Evolutionary conservation across 2,113 vertebrate species (phyloP).

Genomic region (Scomber japonicus): DNA sequence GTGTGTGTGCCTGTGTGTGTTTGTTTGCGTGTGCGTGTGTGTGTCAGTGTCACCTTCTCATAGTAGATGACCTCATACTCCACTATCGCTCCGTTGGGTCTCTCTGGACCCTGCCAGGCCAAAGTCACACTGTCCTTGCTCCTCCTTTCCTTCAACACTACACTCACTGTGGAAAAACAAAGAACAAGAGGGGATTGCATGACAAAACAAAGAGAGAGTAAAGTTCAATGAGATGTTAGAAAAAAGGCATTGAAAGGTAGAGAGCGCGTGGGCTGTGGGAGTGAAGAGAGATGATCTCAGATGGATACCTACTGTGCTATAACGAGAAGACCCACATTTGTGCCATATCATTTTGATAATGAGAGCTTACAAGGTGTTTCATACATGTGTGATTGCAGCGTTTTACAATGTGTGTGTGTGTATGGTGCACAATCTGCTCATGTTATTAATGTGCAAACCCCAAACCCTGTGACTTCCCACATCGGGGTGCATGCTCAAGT

Average conservation of each 20-base stretch:
- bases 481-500: not conserved
- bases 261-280: not conserved
- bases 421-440: constrained; percentile 8
- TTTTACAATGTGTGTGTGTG: not conserved
- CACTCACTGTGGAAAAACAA: constrained; percentile 80
- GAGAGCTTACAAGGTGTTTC: constrained; percentile 46
- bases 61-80: constrained; percentile 91
- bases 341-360: constrained; percentile 45
- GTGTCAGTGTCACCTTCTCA: constrained; percentile 84
- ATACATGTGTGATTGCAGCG: constrained; percentile 42
- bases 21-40: not conserved
- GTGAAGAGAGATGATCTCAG: constrained; percentile 3
- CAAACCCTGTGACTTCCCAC: constrained; percentile 31
- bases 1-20: no score
- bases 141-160: constrained; percentile 88
- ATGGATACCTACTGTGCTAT: constrained; percentile 33
- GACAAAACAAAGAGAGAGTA: constrained; percentile 7
- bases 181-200: not conserved
- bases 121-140: constrained; percentile 90
- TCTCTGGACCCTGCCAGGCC: constrained; percentile 87
- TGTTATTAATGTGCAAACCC: constrained; percentile 15
- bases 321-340: constrained; percentile 37
- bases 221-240: not conserved
- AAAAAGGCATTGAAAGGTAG: not conserved
- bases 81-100: constrained; percentile 85